Evolutionary conservation across 2,797 vertebrate species (phyloP).

Genomic region (Sphaeramia orbicularis): DNA sequence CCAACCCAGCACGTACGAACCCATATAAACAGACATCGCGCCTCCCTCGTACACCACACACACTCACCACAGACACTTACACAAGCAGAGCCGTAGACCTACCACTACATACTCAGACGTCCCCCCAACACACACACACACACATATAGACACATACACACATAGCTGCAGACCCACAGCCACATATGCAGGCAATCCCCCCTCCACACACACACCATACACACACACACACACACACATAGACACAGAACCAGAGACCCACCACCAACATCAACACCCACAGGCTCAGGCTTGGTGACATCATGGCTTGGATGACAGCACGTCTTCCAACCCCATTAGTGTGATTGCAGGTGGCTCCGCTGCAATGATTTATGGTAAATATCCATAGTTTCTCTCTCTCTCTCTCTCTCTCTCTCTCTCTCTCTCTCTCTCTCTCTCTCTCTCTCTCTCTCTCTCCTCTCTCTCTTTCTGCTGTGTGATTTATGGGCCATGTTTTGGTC

Average conservation of each 20-base stretch:
- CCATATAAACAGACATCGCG: conserved; percentile 75
- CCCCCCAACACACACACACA: conserved; percentile 25
- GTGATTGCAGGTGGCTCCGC: conserved; percentile 88
- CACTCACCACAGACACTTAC: conserved; percentile 75
- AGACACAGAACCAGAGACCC: conserved; percentile 64
- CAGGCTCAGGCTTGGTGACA: conserved; percentile 77
- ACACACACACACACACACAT: conserved; percentile 42
- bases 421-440: too few species aligned
- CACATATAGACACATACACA: conserved; percentile 20
- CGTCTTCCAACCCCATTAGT: conserved; percentile 87
- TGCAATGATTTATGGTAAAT: conserved; percentile 86
- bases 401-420: conserved; percentile 29
- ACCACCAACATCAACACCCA: conserved; percentile 79
- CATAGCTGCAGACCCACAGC: conserved; percentile 43
- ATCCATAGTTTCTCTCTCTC: conserved; percentile 71
- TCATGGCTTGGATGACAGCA: conserved; percentile 88
- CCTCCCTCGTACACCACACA: conserved; percentile 74
- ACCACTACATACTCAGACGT: conserved; percentile 66
- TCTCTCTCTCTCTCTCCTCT: too few species aligned
- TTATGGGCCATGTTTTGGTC: conserved; percentile 75
- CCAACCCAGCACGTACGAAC: conserved; percentile 60
- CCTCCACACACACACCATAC: conserved; percentile 25
- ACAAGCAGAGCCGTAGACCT: conserved; percentile 71
- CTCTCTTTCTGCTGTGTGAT: conserved; percentile 66
- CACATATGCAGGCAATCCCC: conserved; percentile 53